phyloP scores from a whole-genome alignment of 2,113 vertebrate genomes.

The Takifugu flavidus region DNA sequence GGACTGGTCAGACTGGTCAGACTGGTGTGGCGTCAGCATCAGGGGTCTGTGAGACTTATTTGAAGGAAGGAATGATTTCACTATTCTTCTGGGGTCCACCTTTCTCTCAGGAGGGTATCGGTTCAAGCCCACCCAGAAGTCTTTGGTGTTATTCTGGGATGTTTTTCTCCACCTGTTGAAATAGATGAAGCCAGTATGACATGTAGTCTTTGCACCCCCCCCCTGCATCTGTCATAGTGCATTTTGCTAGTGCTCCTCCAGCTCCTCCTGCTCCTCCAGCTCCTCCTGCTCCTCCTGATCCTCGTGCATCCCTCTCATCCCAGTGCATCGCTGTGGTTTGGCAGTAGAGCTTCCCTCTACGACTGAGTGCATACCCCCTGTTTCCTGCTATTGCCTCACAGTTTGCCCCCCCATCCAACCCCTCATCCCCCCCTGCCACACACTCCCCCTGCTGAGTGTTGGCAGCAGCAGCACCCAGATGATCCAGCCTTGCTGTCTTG shows the following conservation, averaged over 20 bases:
- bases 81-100: too few species aligned
- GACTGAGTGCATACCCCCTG: conserved; percentile 69
- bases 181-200: conserved; percentile 78
- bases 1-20: too few species aligned
- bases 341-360: conserved; percentile 59
- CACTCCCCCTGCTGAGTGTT: conserved; percentile 69
- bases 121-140: too few species aligned
- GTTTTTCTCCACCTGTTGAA: conserved; percentile 5
- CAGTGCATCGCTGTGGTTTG: conserved; percentile 69
- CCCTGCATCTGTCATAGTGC: conserved; percentile 74
- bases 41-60: too few species aligned
- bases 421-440: conserved; percentile 60
- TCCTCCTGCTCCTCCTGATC: conserved; percentile 69
- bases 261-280: too few species aligned
- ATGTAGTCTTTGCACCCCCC: conserved; percentile 78
- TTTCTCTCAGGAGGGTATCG: too few species aligned
- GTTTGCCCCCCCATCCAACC: conserved; percentile 59
- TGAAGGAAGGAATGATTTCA: too few species aligned
- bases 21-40: too few species aligned
- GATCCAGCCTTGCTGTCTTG: conserved; percentile 73
- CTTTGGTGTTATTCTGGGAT: not conserved
- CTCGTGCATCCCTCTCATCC: conserved; percentile 70
- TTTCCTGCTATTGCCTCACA: conserved; percentile 73
- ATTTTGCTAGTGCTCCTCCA: conserved; percentile 73
- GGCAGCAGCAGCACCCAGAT: conserved; percentile 67